A percentile compares a stretch with the other conserved stretches of the same genome.
These are phyloP conservation scores for Probosciger aterrimus DNA, from an alignment of 2,113 vertebrate genomes.

Conservation along the genomic window DNA sequence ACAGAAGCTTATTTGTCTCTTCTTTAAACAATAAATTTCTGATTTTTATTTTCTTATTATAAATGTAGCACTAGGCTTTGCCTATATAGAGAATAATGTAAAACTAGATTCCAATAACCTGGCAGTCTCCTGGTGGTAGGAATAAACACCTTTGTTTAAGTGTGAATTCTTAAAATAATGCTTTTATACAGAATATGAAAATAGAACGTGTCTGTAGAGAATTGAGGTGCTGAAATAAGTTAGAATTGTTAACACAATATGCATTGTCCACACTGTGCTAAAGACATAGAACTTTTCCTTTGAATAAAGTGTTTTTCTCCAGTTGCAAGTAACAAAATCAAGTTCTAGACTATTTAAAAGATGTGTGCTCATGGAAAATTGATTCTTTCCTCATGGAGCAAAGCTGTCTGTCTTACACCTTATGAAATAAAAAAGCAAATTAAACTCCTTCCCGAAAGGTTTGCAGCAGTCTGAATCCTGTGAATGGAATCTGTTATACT, in stretches of 20 bases:
- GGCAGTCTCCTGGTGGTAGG: neutral
- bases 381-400: neutral
- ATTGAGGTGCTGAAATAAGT: neutral
- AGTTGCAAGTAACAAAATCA: neutral
- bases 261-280: neutral
- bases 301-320: neutral
- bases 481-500: neutral
- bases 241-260: neutral
- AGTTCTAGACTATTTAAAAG: neutral
- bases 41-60: neutral
- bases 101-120: neutral
- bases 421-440: neutral
- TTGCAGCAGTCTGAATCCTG: neutral
- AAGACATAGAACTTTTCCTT: neutral
- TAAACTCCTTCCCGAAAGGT: neutral
- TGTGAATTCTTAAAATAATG: neutral
- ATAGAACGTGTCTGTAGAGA: neutral
- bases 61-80: neutral
- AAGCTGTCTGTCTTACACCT: neutral
- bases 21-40: neutral
- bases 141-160: neutral
- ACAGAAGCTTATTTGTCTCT: neutral
- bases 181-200: neutral
- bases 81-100: neutral
- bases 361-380: neutral